These are phyloP conservation scores for Spondyliosoma cantharus DNA, from an alignment of 2,797 vertebrate genomes.

Conservation along the genomic window DNA sequence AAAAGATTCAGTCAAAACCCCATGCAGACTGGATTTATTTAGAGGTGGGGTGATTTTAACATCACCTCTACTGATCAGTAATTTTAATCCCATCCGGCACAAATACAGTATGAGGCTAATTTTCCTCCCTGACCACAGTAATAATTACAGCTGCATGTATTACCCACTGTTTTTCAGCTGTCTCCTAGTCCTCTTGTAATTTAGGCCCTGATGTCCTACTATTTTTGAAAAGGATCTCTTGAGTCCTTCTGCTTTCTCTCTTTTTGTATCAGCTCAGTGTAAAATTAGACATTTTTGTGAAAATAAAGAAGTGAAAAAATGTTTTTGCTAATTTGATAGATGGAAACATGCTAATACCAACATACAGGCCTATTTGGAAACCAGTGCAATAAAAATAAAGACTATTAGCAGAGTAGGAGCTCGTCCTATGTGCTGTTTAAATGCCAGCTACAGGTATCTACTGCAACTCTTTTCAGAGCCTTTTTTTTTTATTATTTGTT, in stretches of 20 bases:
- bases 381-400: background rate
- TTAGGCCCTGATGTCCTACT: background rate
- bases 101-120: background rate
- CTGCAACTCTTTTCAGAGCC: background rate
- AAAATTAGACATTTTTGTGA: background rate
- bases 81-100: background rate
- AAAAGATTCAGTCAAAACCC: background rate
- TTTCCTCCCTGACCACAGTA: background rate
- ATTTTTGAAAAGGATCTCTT: background rate
- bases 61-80: background rate
- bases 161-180: background rate
- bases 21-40: background rate
- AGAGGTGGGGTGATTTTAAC: background rate
- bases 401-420: background rate
- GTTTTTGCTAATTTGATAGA: background rate
- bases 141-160: background rate
- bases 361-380: too few species aligned
- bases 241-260: background rate
- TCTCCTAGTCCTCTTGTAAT: background rate
- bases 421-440: background rate
- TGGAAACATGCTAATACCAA: background rate
- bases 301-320: background rate
- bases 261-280: background rate
- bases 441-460: background rate
- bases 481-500: background rate